Base-by-base conservation (phyloP, 2,113 vertebrate species). In the Channa argus region DNA sequence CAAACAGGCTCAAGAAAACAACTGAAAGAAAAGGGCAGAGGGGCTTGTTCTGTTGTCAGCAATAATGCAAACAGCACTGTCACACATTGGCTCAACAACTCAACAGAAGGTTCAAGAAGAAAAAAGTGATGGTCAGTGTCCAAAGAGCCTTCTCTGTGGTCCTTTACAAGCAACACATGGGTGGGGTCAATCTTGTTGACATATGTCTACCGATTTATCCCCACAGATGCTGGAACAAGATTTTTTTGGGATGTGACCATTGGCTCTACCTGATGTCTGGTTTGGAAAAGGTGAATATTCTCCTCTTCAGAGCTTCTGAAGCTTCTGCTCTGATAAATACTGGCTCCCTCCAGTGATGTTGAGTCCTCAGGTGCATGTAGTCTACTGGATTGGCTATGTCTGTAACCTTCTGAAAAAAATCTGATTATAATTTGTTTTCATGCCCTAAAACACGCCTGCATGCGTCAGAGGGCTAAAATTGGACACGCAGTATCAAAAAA, bases 171-270 rank as follows among this genome's bases (percentile, higher is more conserved):
- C 47, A 62, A 34, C 39, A 76, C 6, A 50, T 61, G 54, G 63
- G 63, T 24, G 64, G 73, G 33, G 73, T 53, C 6, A 41, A 67
- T 14, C 47, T 67, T 12, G 24, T 24, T 24, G 73, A 61, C 52
- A 37, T 34, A 39, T 49, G 49, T 37, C 43, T 62, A 0, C 4
- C 63, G 51, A 12, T 62, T 36, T 55, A 59, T 59, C 62, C 53
- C 52, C 74, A 53, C 47, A 41, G 58, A 61, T 2, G 41, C 14
- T 34, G 3, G 33, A 68, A 62, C 41, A 62, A 43, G 12, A 3
- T 2, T 4, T 5, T 55, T 6, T 38, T 63, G 1, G 45, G 71
- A 74, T 8, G 24, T 56, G 37, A 14, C 64, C 9, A 4, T 1
- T 65, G 2, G n/a, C 52, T 70, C n/a, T 47, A 50, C 55, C 14